Conservation (phyloP, 2,888 invertebrate genomes). For the Anorthoa munda region DNA sequence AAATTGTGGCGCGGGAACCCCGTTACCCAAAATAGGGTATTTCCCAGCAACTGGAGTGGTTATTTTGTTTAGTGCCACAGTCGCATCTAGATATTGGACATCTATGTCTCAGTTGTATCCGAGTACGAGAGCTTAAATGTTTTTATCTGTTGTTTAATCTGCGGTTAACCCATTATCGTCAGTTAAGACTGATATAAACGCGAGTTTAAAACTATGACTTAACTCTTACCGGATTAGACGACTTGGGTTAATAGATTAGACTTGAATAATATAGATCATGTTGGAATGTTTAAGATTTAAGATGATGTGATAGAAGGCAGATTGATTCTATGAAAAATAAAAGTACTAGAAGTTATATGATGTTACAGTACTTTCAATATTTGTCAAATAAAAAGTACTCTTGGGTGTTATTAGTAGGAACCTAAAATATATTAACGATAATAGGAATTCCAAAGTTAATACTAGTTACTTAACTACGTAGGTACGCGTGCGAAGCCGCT, state of each 20-base stretch:
- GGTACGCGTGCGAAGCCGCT: neutral
- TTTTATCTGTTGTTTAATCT: constrained; percentile 43
- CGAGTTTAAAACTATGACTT: constrained; percentile 17
- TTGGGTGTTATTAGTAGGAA: too few species aligned
- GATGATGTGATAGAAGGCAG: neutral
- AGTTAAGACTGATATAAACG: constrained; percentile 26
- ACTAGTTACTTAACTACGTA: neutral
- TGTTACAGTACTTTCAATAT: too few species aligned
- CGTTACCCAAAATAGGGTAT: too few species aligned
- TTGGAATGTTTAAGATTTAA: neutral
- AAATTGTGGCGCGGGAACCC: constrained; percentile 60
- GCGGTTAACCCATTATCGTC: constrained; percentile 26
- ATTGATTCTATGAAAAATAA: neutral
- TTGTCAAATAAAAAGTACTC: too few species aligned
- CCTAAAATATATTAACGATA: neutral
- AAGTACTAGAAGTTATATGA: too few species aligned
- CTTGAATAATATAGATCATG: neutral
- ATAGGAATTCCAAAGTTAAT: constrained; percentile 7
- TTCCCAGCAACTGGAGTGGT: constrained; percentile 43
- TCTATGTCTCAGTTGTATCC: constrained; percentile 38
- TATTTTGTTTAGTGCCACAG: constrained; percentile 56
- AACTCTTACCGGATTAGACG: constrained; percentile 2
- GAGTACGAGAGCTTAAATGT: constrained; percentile 33
- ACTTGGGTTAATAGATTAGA: constrained; percentile 4
- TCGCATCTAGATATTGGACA: constrained; percentile 50